Base-by-base conservation (phyloP, 2,888 invertebrate genomes). In the Calameuta pallipes region DNA sequence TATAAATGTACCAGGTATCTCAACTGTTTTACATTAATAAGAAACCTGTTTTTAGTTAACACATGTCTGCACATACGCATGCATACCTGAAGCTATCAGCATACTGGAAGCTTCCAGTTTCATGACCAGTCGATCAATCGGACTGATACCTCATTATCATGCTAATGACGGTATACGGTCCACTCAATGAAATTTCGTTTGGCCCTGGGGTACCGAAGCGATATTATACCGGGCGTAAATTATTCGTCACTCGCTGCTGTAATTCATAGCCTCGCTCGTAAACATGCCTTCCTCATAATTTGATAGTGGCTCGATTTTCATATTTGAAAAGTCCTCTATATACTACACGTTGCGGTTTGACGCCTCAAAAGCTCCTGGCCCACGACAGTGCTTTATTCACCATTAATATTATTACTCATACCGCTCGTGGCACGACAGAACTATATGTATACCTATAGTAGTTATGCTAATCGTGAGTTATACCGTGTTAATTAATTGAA, bases 401-500 rank as follows among this genome's bases (percentile, higher is more conserved):
- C 56, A 23, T 23, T 23, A 56, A 23, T 23, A 56, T 56, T 56
- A 23, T 56, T 56, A 56, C 56, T 56, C 56, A 56, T 56, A 56
- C 56, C 9, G 23, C 2, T 56, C 23, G 56, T 23, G 23, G 23
- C 56, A 56, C 56, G 56, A 56, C 9, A 9, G 23, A 15, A 23
- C 36, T 12, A 12, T 56, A 56, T 9, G 15, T 23, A 56, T 56
- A 56, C 56, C 56, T 56, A 23, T 23, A 56, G 23, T 9, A 56
- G 23, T 77, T 82, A 86, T 85, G 85, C 79, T 86, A 86, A 86
- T 86, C 80, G 78, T 81, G 80, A 80, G 78, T 84, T 81, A 79
- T 82, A 80, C 79, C 76, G 81, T 79, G 82, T 77, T 84, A 86
- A 87, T 86, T 86, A 86, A 86, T 87, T 83, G 84, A 87, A 87